These are phyloP conservation scores for Drosophila pseudoobscura DNA, from an alignment of 1,140 invertebrate genomes.

Conservation along the genomic window DNA sequence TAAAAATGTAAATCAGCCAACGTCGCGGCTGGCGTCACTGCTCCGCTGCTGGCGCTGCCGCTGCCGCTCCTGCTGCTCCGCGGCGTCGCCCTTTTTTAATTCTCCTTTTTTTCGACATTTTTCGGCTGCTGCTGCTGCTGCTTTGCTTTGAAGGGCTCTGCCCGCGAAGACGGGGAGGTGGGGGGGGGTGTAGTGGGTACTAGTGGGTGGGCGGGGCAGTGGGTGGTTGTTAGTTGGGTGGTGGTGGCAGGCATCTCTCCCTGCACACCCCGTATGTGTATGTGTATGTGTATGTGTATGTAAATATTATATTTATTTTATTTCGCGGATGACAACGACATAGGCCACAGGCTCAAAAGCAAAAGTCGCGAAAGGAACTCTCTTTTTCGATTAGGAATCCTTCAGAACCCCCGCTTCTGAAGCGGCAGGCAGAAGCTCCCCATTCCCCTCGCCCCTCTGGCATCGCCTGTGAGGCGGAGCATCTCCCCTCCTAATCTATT, in stretches of 20 bases:
- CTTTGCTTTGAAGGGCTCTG: slow-evolving; percentile 15
- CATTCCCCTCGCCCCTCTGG: background rate
- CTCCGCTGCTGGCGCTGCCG: slow-evolving; percentile 3
- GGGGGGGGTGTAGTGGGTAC: too few species aligned
- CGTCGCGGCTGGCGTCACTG: slow-evolving; percentile 19
- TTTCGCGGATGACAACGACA: slow-evolving; percentile 40
- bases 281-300: slow-evolving; percentile 7
- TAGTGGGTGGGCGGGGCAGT: slow-evolving; percentile 23
- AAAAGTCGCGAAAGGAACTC: background rate
- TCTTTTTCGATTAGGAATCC: slow-evolving; percentile 24
- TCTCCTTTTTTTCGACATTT: slow-evolving; percentile 27
- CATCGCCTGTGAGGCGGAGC: background rate
- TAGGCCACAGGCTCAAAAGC: slow-evolving; percentile 6
- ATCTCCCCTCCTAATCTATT: slow-evolving; percentile 49
- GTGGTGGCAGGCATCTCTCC: background rate
- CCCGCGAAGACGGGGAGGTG: too few species aligned
- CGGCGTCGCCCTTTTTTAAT: slow-evolving; percentile 28
- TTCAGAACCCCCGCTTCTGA: background rate
- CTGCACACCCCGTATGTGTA: background rate
- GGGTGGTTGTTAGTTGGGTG: slow-evolving; percentile 41
- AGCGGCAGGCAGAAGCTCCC: background rate
- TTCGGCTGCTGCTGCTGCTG: slow-evolving; percentile 29
- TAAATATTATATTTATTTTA: slow-evolving; percentile 52
- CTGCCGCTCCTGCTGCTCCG: background rate
- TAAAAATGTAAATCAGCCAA: slow-evolving; percentile 79